A percentile compares a stretch with the other conserved stretches of the same genome.
Conservation (phyloP, 2,113 vertebrate species). For the Pachycephala philippinensis region DNA sequence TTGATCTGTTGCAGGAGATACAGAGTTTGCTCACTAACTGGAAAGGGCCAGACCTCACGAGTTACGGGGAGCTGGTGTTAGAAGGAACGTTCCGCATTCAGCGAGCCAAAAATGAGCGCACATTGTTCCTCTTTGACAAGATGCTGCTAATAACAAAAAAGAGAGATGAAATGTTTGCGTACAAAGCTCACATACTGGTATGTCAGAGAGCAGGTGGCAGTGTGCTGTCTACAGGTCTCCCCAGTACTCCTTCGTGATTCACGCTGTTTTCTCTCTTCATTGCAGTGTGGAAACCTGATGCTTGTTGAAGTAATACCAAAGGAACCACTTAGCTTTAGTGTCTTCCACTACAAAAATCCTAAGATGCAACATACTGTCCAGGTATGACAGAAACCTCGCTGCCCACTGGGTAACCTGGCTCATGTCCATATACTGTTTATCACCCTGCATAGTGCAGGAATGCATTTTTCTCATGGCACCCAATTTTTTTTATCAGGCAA, state of each 20-base stretch:
- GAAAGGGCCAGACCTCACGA: slow-evolving; percentile 96
- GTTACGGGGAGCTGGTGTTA: slow-evolving; percentile 92
- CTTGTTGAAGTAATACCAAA: slow-evolving; percentile 97
- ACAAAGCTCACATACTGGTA: slow-evolving; percentile 97
- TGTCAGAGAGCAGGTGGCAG: not conserved
- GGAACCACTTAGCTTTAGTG: slow-evolving; percentile 94
- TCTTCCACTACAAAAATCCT: slow-evolving; percentile 98
- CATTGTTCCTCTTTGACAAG: slow-evolving; percentile 94
- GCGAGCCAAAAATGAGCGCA: slow-evolving; percentile 94
- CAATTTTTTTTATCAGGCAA: slow-evolving; percentile 78
- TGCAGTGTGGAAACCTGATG: slow-evolving; percentile 97
- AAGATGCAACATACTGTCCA: slow-evolving; percentile 98
- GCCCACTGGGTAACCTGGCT: not conserved
- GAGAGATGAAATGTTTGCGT: slow-evolving; percentile 89
- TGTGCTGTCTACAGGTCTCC: not conserved
- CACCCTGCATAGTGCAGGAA: not conserved
- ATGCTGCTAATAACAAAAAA: slow-evolving; percentile 96
- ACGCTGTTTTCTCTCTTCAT: not conserved
- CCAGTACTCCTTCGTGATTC: not conserved
- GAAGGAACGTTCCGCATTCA: slow-evolving; percentile 97
- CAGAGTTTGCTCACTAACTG: slow-evolving; percentile 97
- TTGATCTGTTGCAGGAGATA: slow-evolving; percentile 83
- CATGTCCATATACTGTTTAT: not conserved
- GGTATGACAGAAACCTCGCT: slow-evolving; percentile 71
- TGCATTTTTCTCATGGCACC: not conserved